Conservation (phyloP, 37 sponge, comb jelly and placozoan species). For the Bolinopsis microptera region DNA sequence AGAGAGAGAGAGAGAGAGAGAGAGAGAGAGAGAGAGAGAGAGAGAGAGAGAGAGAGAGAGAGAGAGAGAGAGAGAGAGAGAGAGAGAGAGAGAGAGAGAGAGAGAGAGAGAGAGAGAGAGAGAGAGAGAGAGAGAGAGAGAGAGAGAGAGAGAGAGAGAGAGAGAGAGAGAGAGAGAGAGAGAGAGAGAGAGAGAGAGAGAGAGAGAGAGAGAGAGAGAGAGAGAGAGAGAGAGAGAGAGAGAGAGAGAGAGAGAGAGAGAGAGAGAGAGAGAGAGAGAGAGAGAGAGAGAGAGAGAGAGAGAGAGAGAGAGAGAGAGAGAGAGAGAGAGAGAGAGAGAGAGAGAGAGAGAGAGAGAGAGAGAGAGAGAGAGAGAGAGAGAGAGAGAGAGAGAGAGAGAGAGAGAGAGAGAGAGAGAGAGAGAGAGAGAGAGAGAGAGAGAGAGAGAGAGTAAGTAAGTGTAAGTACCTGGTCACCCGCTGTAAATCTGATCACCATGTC, state of each 20-base stretch:
- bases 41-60: conserved; percentile 7
- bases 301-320: background rate
- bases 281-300: background rate
- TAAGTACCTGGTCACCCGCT: background rate
- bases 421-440: conserved; percentile 7
- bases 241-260: background rate
- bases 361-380: conserved; percentile 7
- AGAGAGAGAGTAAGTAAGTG: background rate
- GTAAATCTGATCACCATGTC: too few species aligned
- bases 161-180: background rate
- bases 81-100: conserved; percentile 7
- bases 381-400: conserved; percentile 7
- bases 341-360: conserved; percentile 7
- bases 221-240: background rate
- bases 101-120: conserved; percentile 7
- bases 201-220: background rate
- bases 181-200: background rate
- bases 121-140: background rate
- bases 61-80: conserved; percentile 7
- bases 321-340: background rate
- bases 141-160: background rate
- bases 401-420: conserved; percentile 7
- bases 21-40: conserved; percentile 7
- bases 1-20: background rate
- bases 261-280: background rate